Conservation (phyloP, 2,888 invertebrate species). For the Latrodectus hesperus region DNA sequence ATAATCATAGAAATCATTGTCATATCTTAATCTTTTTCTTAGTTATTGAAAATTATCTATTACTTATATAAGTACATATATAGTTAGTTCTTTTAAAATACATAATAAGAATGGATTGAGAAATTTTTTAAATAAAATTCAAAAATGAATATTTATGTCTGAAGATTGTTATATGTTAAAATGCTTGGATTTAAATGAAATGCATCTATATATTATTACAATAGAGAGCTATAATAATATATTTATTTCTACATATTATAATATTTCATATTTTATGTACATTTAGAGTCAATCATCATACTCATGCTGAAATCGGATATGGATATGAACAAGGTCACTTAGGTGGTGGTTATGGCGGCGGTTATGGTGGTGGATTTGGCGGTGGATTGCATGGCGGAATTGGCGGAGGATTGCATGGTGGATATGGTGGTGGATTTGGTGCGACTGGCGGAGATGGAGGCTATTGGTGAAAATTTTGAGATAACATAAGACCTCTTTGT, state of each 20-base stretch:
- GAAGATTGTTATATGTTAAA: no score
- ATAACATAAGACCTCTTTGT: background rate
- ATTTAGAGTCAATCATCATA: slow-evolving; percentile 59
- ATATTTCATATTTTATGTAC: background rate
- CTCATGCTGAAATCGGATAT: slow-evolving; percentile 56
- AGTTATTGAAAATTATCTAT: no score
- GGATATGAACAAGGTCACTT: slow-evolving; percentile 29
- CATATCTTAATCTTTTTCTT: no score
- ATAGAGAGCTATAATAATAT: no score
- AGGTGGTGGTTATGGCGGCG: slow-evolving; percentile 27
- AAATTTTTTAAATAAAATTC: no score
- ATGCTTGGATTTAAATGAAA: no score
- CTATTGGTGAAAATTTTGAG: slow-evolving; percentile 15
- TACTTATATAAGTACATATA: no score
- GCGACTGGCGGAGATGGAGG: slow-evolving; percentile 5
- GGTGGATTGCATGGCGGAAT: slow-evolving; percentile 38
- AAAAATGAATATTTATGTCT: no score
- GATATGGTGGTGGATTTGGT: background rate
- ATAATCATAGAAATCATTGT: no score
- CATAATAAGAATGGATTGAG: no score
- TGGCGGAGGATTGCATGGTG: slow-evolving; percentile 13
- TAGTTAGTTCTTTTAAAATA: no score
- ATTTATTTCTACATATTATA: background rate
- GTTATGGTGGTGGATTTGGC: slow-evolving; percentile 35
- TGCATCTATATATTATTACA: no score